phyloP scores from a whole-genome alignment of 2,888 invertebrate genomes.

The Coenonympha arcania region DNA sequence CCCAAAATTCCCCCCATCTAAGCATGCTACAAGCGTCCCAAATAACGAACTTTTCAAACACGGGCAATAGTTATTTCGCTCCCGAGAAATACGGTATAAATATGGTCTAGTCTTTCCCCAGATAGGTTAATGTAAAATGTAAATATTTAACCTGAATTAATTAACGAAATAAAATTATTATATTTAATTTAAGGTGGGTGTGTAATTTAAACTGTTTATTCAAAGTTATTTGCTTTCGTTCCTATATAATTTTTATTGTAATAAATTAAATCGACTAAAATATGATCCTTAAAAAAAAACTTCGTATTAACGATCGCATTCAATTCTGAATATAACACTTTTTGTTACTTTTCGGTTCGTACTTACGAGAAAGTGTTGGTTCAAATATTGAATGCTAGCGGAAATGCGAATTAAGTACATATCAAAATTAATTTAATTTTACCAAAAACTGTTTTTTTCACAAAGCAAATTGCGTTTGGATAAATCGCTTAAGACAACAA shows the following conservation, averaged over 20 bases:
- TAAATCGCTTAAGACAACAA: constrained; percentile 29
- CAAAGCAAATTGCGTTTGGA: constrained; percentile 40
- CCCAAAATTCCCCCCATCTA: constrained; percentile 62
- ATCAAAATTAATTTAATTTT: constrained; percentile 35
- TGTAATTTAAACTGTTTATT: constrained; percentile 11
- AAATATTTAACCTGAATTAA: constrained; percentile 16
- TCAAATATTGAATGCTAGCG: constrained; percentile 14
- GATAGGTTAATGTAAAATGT: constrained; percentile 24
- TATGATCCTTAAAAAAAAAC: neutral
- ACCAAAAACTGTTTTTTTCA: constrained; percentile 15
- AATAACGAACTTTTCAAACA: constrained; percentile 70
- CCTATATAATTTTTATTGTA: neutral
- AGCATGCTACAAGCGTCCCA: constrained; percentile 70
- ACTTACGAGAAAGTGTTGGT: constrained; percentile 2
- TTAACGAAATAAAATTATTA: too few relatives aligned
- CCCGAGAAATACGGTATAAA: constrained; percentile 72
- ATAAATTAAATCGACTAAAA: constrained; percentile 8
- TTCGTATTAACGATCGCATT: constrained; percentile 5
- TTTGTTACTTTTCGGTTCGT: constrained; percentile 20
- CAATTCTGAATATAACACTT: neutral
- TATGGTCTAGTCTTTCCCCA: constrained; percentile 60
- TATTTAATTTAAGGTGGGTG: constrained; percentile 11
- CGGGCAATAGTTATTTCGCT: constrained; percentile 68
- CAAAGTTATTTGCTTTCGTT: constrained; percentile 19
- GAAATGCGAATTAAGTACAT: constrained; percentile 48